Base-by-base conservation (phyloP, 2,888 invertebrate species). In the Rotaria sp. region DNA sequence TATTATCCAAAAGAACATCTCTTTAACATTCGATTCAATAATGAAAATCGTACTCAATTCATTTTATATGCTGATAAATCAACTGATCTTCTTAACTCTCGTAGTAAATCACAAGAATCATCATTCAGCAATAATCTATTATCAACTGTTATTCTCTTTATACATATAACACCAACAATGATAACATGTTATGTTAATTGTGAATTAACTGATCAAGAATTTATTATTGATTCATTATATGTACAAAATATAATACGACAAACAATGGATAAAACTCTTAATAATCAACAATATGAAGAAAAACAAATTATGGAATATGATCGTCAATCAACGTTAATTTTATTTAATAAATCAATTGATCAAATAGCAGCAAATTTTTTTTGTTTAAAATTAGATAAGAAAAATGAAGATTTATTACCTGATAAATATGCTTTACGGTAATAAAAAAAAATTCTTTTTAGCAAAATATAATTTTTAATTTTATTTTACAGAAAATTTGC, bases 371-470 rank as follows among this genome's bases (percentile, higher is more conserved):
- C 80, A 11, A 80, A 80, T 45, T 80, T 80, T n/a, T 80, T 80
- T 15, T 80, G 80, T 45, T 41, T 80, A 80, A 80, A n/a, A 80
- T 45, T 80, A 26, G 80, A 80, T n/a, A 45, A 80, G 21, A 80
- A 80, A 45, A 80, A 45, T 80, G 80, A 80, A 80, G 80, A 80
- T 38, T 80, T 80, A 80, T n/a, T 80, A 80, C 80, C 80, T 3
- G 80, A 80, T 80, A 80, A 45, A 80, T 80, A 80, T 80, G 80
- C 80, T 38, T 26, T 80, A 80, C 38, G 80, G 80, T 80, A 13
- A 80, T 30, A 45, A 30, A 13, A 5, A 50, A 10, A 18, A 18
- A 18, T 50, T 50, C 18, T 50, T 50, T 18, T 3, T 50, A 50
- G 13, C 18, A 18, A 18, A 15, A 50, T 13, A 1, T 13, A 50